phyloP scores from a whole-genome alignment of 1,140 invertebrate genomes.

The Uloborus diversus region DNA sequence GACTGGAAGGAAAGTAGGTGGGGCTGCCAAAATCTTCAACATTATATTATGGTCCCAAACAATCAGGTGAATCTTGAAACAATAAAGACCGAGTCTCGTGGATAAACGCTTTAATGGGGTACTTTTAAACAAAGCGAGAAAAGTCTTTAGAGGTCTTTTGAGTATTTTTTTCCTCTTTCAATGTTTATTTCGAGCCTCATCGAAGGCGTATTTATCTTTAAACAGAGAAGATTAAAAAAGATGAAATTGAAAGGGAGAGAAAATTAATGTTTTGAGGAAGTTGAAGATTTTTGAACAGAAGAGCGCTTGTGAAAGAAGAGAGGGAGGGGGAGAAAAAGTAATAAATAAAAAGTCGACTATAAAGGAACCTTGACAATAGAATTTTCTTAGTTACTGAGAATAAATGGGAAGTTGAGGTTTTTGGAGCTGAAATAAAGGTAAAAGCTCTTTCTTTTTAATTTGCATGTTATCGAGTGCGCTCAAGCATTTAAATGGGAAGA shows the following conservation, averaged over 20 bases:
- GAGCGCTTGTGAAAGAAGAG: too few relatives aligned
- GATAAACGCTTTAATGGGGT: slow-evolving; percentile 38
- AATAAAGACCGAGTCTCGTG: slow-evolving; percentile 16
- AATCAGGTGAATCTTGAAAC: slow-evolving; percentile 45
- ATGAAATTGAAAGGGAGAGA: background rate
- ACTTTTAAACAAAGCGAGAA: slow-evolving; percentile 33
- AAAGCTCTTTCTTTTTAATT: too few relatives aligned
- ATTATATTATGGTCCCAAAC: slow-evolving; percentile 13
- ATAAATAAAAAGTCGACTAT: too few relatives aligned
- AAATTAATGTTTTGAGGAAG: slow-evolving; percentile 22
- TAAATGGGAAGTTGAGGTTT: too few relatives aligned
- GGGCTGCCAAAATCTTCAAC: background rate
- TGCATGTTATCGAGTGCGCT: too few relatives aligned
- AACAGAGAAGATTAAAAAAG: slow-evolving; percentile 37
- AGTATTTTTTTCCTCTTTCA: slow-evolving; percentile 15
- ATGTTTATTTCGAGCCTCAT: slow-evolving; percentile 43
- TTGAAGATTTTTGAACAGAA: background rate
- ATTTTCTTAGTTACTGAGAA: too few relatives aligned
- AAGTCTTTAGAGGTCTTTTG: slow-evolving; percentile 16
- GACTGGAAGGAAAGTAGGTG: slow-evolving; percentile 18
- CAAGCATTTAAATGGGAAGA: too few relatives aligned
- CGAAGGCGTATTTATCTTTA: slow-evolving; percentile 34
- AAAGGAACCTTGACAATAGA: too few relatives aligned
- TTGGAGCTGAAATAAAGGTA: too few relatives aligned
- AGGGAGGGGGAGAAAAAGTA: too few relatives aligned